Evolutionary conservation across 2,113 vertebrate genomes (phyloP), one percentile per base, ranked within the genome.

Genomic region (Mugil cephalus): DNA sequence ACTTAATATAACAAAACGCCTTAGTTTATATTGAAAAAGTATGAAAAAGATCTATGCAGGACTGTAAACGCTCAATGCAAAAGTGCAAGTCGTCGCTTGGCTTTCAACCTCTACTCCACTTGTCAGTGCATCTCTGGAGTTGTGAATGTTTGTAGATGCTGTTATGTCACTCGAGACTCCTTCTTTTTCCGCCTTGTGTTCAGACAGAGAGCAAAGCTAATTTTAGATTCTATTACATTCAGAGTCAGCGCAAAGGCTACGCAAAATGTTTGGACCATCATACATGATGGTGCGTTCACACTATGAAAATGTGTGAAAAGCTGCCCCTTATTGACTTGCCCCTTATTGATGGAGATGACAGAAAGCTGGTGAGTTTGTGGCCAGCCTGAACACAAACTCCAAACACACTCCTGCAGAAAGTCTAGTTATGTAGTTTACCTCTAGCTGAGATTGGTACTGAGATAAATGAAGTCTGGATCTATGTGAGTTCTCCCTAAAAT

Each of bases 21-120:
- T 94, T 94, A 93, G 93, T 93, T 94, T 92, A 74, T 92, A 88
- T 85, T 50, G 50, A 85, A 35, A 59, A 83, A 59, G 81, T 87
- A 86, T 87, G 65, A 85, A 73, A 87, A 91, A 90, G 80, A 92
- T 90, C 93, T 94, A 94, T 94, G 93, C 93, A 94, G 93, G 93
- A 93, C 88, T 86, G 83, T 91, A 77, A 88, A 85, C 85, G 91
- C 90, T 93, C 90, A 89, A 87, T 91, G 90, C 91, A 88, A 91
- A 90, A 86, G 88, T 87, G 87, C 84, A 87, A 86, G 86, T 88
- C 63, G 82, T 85, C 48, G 88, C 88, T 88, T 88, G 89, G 90
- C 89, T 88, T 85, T 88, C 74, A 81, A 89, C 89, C 86, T 91
- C 84, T 74, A 59, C 80, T 85, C 71, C 65, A 78, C 84, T 68